Evolutionary conservation across 2,888 invertebrate species (phyloP).

Genomic region (Bibio marci): DNA sequence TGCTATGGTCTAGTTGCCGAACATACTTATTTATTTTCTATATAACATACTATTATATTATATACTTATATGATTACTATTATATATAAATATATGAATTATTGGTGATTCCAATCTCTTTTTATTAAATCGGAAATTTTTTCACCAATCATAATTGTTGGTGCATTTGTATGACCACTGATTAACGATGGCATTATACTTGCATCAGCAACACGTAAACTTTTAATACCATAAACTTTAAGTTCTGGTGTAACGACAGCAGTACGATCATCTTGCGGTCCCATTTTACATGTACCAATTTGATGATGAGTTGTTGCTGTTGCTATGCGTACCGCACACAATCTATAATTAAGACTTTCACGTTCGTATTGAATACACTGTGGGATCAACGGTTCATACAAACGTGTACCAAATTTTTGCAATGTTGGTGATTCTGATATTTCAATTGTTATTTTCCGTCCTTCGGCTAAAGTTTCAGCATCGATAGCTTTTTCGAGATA

Average conservation of each 20-base stretch:
- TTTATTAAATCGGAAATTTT: conserved; percentile 45
- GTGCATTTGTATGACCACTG: conserved; percentile 70
- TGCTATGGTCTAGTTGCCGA: too few species aligned
- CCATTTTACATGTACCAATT: conserved; percentile 32
- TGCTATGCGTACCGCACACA: conserved; percentile 40
- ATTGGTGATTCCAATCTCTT: too few species aligned
- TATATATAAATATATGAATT: too few species aligned
- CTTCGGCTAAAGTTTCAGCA: conserved; percentile 35
- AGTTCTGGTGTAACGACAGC: conserved; percentile 30
- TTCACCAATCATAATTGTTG: conserved; percentile 74
- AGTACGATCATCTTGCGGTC: conserved; percentile 22
- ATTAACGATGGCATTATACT: conserved; percentile 59
- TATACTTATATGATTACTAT: too few species aligned
- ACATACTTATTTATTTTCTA: too few species aligned
- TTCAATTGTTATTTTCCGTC: conserved; percentile 32
- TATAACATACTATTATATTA: too few species aligned
- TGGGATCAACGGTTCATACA: conserved; percentile 34
- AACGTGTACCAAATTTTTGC: conserved; percentile 34
- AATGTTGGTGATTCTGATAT: conserved; percentile 36
- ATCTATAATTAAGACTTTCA: conserved; percentile 56
- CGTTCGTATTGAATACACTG: conserved; percentile 32
- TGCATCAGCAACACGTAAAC: conserved; percentile 48
- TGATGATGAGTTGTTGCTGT: conserved; percentile 28
- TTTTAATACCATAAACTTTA: conserved; percentile 39
- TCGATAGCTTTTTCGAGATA: conserved; percentile 34